Conservation (phyloP, 2,888 invertebrate genomes). For the Alcis repandata region DNA sequence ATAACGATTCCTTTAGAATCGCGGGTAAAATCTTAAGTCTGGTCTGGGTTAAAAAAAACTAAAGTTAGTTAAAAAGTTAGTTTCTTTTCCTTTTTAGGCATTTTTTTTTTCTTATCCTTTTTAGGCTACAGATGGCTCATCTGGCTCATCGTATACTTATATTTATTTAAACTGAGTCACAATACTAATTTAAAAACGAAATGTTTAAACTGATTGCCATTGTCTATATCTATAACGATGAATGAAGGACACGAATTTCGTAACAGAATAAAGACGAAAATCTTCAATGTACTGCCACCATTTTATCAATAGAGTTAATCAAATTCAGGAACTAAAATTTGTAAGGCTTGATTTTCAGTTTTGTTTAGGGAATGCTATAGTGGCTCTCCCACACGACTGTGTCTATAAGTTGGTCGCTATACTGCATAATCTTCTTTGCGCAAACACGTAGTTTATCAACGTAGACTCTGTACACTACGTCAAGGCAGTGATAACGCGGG, state of each 20-base stretch:
- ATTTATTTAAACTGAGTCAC: neutral
- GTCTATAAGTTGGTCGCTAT: neutral
- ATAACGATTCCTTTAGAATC: too few relatives aligned
- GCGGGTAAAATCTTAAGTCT: too few relatives aligned
- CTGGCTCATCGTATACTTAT: too few relatives aligned
- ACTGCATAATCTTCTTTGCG: constrained; percentile 35
- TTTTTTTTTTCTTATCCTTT: too few relatives aligned
- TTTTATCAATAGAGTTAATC: neutral
- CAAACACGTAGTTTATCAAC: constrained; percentile 32
- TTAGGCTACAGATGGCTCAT: neutral
- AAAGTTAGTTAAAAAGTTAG: too few relatives aligned
- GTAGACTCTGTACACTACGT: constrained; percentile 39
- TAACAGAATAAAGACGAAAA: constrained; percentile 22
- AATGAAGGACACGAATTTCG: constrained; percentile 14
- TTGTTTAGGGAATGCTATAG: neutral
- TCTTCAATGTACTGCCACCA: neutral
- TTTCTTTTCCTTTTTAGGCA: too few relatives aligned
- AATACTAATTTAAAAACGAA: neutral
- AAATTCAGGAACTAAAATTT: neutral
- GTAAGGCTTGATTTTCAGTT: neutral
- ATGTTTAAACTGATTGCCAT: neutral
- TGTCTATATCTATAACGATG: constrained; percentile 5
- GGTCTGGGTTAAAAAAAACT: too few relatives aligned
- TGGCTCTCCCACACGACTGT: neutral
- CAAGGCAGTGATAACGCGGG: constrained; percentile 52